Evolutionary conservation across 2,113 vertebrate species (phyloP).

Genomic region (Atrichornis clamosus): DNA sequence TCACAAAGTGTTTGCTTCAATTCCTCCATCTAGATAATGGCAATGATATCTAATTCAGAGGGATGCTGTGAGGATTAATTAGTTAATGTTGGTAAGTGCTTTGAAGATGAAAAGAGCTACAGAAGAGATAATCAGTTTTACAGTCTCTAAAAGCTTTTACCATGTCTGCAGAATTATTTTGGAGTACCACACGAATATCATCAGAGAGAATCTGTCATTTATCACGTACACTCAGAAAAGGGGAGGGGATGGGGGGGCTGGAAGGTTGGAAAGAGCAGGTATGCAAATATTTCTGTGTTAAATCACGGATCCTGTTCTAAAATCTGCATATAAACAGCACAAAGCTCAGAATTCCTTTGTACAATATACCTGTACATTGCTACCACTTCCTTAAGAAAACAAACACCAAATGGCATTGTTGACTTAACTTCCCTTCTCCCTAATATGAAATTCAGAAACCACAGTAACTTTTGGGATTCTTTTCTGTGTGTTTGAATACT

Average conservation of each 20-base stretch:
- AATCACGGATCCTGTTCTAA: not conserved
- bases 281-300: not conserved
- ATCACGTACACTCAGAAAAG: not conserved
- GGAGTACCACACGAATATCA: constrained; percentile 43
- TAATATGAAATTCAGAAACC: not conserved
- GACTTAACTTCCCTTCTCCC: not conserved
- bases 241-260: rapidly evolving
- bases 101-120: constrained; percentile 70
- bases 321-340: not conserved
- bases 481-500: not conserved
- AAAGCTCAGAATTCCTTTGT: not conserved
- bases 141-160: constrained; percentile 68
- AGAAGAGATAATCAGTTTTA: constrained; percentile 71
- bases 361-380: not conserved
- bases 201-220: constrained; percentile 40
- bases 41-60: constrained; percentile 52
- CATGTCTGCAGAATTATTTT: constrained; percentile 58
- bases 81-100: constrained; percentile 70
- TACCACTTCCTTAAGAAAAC: not conserved
- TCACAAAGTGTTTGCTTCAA: constrained; percentile 30
- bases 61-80: constrained; percentile 65
- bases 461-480: not conserved
- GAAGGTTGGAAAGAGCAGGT: not conserved
- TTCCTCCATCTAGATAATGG: constrained; percentile 39
- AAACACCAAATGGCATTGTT: not conserved